Evolutionary conservation across 2,113 vertebrate genomes (phyloP), one percentile per base, ranked within the genome.

Genomic region (Clarias gariepinus): DNA sequence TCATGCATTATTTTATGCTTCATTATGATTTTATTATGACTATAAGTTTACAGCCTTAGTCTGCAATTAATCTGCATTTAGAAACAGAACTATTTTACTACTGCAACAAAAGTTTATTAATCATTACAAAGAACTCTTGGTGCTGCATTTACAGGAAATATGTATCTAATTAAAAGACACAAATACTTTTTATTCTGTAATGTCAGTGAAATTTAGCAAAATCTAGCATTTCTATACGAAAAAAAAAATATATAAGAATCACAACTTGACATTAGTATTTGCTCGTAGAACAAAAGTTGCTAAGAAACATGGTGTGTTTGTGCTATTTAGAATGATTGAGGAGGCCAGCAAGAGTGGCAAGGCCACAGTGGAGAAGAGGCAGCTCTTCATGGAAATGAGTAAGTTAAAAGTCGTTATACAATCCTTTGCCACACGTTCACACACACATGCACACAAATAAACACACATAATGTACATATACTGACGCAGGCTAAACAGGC

Each of bases 341-440:
- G 98, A 99, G 93, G 96, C 98, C 91, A 96, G 97, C 81, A 98
- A 98, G 92, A 96, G 96, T 94, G 92, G 94, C 83, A 98, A 98
- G 95, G 96, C 96, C 85, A 97, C 96, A 96, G 97, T 98, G 58
- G 98, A 99, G 95, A 99, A 99, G 96, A 97, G 98, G 66, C 98
- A 99, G 95, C 97, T 99, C 92, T 99, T 99, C 95, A 97, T 99
- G 97, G 98, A 99, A 87, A 99, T 99, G 98, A 98, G 98, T 99
- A 94, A 97, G 98, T 98, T 85, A 74, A 81, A 63, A 47, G 47
- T 81, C 68, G 21, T 73, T 90, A 88, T 84, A n/a, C 87, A 87
- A 41, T 85, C 85, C 73, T 73, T 64, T 76, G 41, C 60, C 53
- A 30, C n/a, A 16, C 52, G 30, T 5, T 30, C 16, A 60, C 18